Conservation (phyloP, 2,888 invertebrate species). For the Phalera bucephala region DNA sequence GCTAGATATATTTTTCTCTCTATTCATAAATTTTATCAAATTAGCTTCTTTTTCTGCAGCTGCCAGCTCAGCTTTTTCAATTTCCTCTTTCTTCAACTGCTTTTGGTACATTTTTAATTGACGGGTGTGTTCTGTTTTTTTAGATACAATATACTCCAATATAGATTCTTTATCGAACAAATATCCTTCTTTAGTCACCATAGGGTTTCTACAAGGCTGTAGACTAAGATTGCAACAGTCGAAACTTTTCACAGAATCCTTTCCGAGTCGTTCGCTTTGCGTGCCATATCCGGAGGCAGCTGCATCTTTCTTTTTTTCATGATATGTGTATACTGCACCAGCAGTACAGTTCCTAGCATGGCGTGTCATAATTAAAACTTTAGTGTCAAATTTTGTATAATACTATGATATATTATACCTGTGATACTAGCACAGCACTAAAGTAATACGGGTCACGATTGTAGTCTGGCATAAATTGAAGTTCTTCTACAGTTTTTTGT, state of each 20-base stretch:
- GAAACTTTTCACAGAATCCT: constrained; percentile 95
- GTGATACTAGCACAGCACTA: too few relatives aligned
- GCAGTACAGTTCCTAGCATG: constrained; percentile 99
- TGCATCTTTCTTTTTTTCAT: constrained; percentile 98
- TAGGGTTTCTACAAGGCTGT: constrained; percentile 97
- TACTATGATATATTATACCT: too few relatives aligned
- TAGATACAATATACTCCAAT: constrained; percentile 95
- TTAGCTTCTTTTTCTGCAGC: constrained; percentile 89
- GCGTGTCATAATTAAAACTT: constrained; percentile 90
- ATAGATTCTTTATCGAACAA: constrained; percentile 99
- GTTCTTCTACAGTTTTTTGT: too few relatives aligned
- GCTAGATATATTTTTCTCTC: constrained; percentile 90
- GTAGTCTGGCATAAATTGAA: too few relatives aligned
- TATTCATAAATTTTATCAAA: constrained; percentile 90
- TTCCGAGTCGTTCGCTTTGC: constrained; percentile 93
- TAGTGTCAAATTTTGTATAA: too few relatives aligned
- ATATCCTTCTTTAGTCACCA: constrained; percentile 92
- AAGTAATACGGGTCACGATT: too few relatives aligned
- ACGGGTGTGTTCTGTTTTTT: constrained; percentile 95
- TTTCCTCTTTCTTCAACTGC: constrained; percentile 89
- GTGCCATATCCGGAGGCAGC: constrained; percentile 97
- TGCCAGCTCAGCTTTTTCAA: constrained; percentile 86
- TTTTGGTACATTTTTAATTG: constrained; percentile 96
- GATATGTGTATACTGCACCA: constrained; percentile 98
- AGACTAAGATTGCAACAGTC: constrained; percentile 98